Evolutionary conservation across 2,888 invertebrate species (phyloP), one percentile per base, ranked within the genome.

Genomic region (Drosophila seclusa): DNA sequence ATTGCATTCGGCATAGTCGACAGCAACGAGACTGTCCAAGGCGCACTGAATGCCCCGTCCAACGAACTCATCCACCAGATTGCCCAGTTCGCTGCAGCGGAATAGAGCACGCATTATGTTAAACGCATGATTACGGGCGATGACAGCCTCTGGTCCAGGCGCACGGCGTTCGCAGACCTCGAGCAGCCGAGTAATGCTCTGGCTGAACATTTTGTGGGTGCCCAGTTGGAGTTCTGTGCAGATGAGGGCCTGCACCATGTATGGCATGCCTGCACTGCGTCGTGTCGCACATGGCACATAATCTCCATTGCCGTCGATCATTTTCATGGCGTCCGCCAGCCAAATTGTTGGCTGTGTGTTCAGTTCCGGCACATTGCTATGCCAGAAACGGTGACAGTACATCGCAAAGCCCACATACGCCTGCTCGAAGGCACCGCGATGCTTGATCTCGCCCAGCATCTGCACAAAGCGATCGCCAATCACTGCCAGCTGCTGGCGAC

Each of bases 211-310:
- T n/a, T 93, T 92, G 1, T 94, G 92, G 68, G 95, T 94, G 61
- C 94, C 94, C n/a, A 95, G 94, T 77, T 94, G 94, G 10, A 96
- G 94, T 91, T 97, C 97, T 0, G 97, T 96, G 10, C 95, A 95
- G 6, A 98, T 94, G 34, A 98, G 92, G 0, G 97, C 97, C 96
- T 97, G 94, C 52, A 94, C 95, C 94, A 98, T 96, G 92, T 97
- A 99, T 0, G 99, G 99, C 63, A 99, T 94, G 0, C 99, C 99
- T 16, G 98, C 99, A 92, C 98, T 98, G 73, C 99, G 94, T 29
- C 99, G 94, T 0, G 99, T 99, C 7, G 97, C 45, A 45, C 45
- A 45, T 0, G 24, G 45, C 24, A 45, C 45, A 45, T 45, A 45
- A 45, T 45, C 45, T 16, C 45, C 45, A 16, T 45, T 24, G 8